Evolutionary conservation across 2,113 vertebrate genomes (phyloP), one percentile per base, ranked within the genome.

Genomic region (Ibidorhyncha struthersii): DNA sequence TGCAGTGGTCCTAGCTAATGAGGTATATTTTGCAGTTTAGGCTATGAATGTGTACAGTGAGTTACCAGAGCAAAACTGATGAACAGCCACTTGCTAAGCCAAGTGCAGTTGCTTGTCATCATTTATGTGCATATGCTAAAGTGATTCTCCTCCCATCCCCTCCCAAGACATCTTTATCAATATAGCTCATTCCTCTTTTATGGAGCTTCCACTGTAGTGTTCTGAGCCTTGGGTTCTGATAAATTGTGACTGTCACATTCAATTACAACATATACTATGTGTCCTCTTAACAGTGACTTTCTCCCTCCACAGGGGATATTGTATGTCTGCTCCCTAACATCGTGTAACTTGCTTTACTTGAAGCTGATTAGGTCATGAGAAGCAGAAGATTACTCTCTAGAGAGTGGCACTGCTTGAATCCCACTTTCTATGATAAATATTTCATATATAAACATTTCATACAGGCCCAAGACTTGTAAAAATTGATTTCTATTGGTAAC

Each of bases 301-400:
- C 69, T 83, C n/a, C 59, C 53, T 89, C 77, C 55, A 47, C n/a
- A 20, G 90, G 76, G 59, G 18, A 61, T 93, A 49, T 74, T 47
- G 7, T 82, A 65, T 79, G 61, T 82, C 86, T 95, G 71, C 85
- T 95, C 23, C 81, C 67, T 82, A 86, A 86, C 78, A 85, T 90
- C 80, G 47, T 79, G 69, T 83, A 96, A 90, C 82, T 92, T 95
- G 79, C 90, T 95, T 93, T 94, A 90, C 59, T 81, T 92, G 88
- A 67, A 93, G 63, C 69, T 83, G 63, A 88, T 92, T 95, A 89
- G 92, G 93, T 95, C 76, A 55, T 43, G 76, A 92, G 76, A 92
- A 82, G 76, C 63, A 83, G 71, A 74, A 91, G 58, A 86, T 94
- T 84, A 73, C 47, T 76, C 79, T 77, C 88, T 62, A 66, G 76